These are phyloP conservation scores for Drosophila varians DNA, from an alignment of 1,140 invertebrate species.

Conservation along the genomic window DNA sequence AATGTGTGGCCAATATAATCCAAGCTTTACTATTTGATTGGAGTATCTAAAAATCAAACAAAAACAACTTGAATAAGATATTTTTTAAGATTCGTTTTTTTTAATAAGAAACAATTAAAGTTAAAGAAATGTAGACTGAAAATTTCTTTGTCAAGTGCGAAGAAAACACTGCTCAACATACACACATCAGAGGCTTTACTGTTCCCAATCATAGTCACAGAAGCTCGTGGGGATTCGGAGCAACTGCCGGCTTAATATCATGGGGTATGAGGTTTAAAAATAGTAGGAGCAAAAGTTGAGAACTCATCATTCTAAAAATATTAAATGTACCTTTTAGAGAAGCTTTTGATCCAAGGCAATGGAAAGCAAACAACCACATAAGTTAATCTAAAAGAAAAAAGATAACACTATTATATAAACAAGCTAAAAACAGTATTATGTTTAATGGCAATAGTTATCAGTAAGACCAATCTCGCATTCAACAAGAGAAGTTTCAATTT, in stretches of 20 bases:
- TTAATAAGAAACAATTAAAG: no score
- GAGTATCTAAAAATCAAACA: no score
- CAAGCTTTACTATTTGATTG: no score
- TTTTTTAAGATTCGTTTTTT: no score
- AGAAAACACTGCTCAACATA: constrained; percentile 60
- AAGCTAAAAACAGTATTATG: constrained; percentile 7
- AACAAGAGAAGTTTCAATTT: constrained; percentile 58
- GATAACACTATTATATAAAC: background rate
- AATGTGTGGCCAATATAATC: no score
- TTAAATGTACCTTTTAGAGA: background rate
- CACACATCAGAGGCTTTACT: constrained; percentile 77
- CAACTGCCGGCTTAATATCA: constrained; percentile 82
- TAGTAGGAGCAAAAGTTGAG: background rate
- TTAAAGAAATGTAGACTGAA: constrained; percentile 61
- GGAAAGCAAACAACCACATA: background rate
- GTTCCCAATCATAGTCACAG: constrained; percentile 83
- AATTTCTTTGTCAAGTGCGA: constrained; percentile 65
- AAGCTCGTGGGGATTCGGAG: constrained; percentile 53
- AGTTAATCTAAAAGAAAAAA: background rate
- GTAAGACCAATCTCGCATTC: constrained; percentile 65
- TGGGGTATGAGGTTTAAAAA: constrained; percentile 51
- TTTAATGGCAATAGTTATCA: constrained; percentile 26
- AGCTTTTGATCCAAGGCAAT: background rate
- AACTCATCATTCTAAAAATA: no score
- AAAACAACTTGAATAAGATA: no score